phyloP scores from a whole-genome alignment of 2,797 vertebrate genomes.

The Dendrocincla fuliginosa region DNA sequence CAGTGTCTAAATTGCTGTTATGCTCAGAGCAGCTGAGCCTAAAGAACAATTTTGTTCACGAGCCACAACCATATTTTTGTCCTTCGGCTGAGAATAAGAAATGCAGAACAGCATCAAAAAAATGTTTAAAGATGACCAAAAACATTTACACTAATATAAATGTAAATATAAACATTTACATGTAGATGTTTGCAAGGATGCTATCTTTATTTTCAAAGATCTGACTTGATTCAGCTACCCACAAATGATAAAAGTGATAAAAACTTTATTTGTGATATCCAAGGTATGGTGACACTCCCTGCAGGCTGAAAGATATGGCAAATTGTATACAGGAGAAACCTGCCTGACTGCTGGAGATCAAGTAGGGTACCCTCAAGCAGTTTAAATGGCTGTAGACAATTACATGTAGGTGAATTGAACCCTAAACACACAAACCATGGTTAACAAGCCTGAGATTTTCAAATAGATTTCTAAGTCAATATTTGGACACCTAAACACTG shows the following conservation, averaged over 20 bases:
- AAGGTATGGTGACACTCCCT: background rate
- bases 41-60: background rate
- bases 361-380: background rate
- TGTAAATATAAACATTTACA: background rate
- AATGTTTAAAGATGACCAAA: background rate
- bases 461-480: background rate
- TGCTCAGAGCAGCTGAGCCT: background rate
- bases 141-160: background rate
- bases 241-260: background rate
- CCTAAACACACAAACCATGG: background rate
- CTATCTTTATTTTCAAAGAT: background rate
- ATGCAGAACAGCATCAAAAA: background rate
- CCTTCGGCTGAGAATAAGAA: background rate
- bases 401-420: background rate
- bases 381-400: background rate
- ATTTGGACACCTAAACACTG: background rate
- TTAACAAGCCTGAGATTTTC: background rate
- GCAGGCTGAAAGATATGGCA: background rate
- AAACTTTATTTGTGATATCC: background rate
- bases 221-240: background rate
- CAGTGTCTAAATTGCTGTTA: background rate
- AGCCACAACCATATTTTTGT: background rate
- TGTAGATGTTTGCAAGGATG: background rate
- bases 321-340: background rate
- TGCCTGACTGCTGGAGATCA: background rate